Conservation (phyloP, 2,797 vertebrate species). For the Myoxocephalus aenaeus region DNA sequence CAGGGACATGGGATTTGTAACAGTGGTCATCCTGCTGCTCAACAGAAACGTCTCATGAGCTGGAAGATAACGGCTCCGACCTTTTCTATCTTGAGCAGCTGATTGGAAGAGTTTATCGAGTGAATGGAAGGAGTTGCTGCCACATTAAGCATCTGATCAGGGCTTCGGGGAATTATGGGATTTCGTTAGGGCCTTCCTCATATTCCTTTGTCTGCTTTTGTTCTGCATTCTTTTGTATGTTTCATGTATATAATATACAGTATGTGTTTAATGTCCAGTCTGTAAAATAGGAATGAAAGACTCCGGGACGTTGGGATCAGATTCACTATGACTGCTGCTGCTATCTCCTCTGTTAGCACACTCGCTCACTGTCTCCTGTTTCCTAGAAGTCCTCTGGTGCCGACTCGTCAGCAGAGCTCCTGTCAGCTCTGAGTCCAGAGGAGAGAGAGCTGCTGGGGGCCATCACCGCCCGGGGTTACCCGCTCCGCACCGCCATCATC, state of each 20-base stretch:
- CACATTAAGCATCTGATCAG: neutral
- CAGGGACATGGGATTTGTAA: neutral
- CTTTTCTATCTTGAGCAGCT: neutral
- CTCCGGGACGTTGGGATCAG: neutral
- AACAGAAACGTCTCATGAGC: neutral
- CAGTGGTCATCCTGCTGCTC: neutral
- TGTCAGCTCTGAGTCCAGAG: slow-evolving; percentile 90
- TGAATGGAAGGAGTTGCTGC: neutral
- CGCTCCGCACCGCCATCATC: slow-evolving; percentile 87
- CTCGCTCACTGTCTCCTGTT: slow-evolving; percentile 52
- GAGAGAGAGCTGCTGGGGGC: slow-evolving; percentile 90
- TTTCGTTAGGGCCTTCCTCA: neutral
- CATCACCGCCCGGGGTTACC: slow-evolving; percentile 88
- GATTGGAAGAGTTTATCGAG: neutral
- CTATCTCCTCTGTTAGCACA: neutral
- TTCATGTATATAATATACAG: neutral
- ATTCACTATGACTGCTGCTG: neutral
- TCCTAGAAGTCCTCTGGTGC: slow-evolving; percentile 61
- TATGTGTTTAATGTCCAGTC: neutral
- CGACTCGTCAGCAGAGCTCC: slow-evolving; percentile 87
- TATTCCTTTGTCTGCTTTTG: neutral
- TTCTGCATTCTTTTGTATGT: neutral
- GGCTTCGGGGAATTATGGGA: neutral
- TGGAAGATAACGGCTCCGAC: neutral
- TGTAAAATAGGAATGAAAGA: neutral